These are phyloP conservation scores for Bradynema listronoti DNA, from an alignment of 1,140 invertebrate genomes.

Conservation along the genomic window DNA sequence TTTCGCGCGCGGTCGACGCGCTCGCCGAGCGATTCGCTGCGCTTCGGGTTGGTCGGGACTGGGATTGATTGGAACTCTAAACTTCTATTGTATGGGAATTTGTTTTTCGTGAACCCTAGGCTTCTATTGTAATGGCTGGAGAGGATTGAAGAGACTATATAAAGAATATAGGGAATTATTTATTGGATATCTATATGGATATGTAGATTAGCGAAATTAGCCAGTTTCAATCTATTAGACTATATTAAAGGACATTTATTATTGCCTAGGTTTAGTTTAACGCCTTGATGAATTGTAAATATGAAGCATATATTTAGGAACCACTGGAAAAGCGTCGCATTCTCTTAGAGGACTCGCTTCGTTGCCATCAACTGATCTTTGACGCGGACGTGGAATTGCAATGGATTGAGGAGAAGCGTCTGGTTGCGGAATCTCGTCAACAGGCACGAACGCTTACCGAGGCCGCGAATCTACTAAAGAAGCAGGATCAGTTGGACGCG, in stretches of 20 bases:
- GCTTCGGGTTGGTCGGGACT: constrained; percentile 20
- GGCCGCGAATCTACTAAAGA: constrained; percentile 81
- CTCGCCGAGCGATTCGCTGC: constrained; percentile 64
- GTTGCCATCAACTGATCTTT: constrained; percentile 86
- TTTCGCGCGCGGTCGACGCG: constrained; percentile 71
- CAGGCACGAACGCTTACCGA: constrained; percentile 73
- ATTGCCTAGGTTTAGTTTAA: no score
- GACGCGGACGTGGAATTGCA: constrained; percentile 85
- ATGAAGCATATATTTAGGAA: constrained; percentile 42
- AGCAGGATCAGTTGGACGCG: constrained; percentile 79
- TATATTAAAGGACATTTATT: no score
- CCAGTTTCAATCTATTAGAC: no score
- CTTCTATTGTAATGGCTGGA: no score
- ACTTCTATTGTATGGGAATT: no score
- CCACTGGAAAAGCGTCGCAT: constrained; percentile 65
- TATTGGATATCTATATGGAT: no score
- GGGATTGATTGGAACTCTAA: no score
- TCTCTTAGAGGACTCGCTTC: constrained; percentile 75
- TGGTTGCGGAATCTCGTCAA: constrained; percentile 70
- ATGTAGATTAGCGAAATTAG: no score
- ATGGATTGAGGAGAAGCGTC: constrained; percentile 83
- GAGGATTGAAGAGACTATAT: no score
- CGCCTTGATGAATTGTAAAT: no score
- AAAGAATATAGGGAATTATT: no score
- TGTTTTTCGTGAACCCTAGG: no score